Percentiles rank a stretch among this genome's conserved stretches.
Conservation (phyloP, 1,140 invertebrate species). For the Augochlora pura region DNA sequence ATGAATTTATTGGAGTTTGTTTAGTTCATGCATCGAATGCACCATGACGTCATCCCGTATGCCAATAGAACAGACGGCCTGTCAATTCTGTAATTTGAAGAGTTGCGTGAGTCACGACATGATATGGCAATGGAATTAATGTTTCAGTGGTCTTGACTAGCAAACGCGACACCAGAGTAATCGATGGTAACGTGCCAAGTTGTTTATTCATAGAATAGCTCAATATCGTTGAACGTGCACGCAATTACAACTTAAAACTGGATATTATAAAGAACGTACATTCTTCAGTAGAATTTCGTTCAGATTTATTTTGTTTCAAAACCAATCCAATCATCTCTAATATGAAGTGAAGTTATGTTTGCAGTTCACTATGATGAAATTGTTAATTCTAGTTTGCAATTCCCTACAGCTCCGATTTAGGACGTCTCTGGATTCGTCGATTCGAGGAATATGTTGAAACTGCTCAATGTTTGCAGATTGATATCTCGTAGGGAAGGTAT, state of each 20-base stretch:
- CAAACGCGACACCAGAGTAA: background rate
- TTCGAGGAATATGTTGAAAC: background rate
- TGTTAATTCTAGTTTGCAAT: background rate
- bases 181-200: background rate
- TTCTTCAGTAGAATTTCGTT: background rate
- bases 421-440: background rate
- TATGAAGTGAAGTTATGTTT: no score
- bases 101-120: constrained; percentile 25
- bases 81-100: constrained; percentile 11
- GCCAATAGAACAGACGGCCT: background rate
- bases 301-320: background rate
- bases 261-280: background rate
- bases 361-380: no score
- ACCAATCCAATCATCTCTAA: background rate
- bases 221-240: background rate
- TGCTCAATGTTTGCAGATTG: background rate
- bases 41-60: constrained; percentile 1
- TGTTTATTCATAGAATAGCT: background rate
- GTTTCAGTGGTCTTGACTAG: constrained; percentile 2
- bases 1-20: constrained; percentile 4
- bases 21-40: constrained; percentile 23
- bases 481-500: background rate
- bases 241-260: background rate
- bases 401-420: background rate
- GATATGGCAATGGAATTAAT: background rate